Evolutionary conservation across 2,797 vertebrate species (phyloP).

Genomic region (Gallinago stenura): DNA sequence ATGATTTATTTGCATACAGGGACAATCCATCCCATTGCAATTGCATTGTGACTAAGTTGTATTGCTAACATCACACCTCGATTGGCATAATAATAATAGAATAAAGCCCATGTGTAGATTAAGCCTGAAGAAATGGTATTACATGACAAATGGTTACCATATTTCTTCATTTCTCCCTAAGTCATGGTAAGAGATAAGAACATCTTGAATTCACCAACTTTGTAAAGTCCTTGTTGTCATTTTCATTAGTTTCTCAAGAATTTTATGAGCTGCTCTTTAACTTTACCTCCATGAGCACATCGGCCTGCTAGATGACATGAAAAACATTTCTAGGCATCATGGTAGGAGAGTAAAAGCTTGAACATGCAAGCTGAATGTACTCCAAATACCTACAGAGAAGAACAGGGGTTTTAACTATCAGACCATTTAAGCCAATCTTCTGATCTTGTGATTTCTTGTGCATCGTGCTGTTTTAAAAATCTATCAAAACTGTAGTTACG

Average conservation of each 20-base stretch:
- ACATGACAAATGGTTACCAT: fast-evolving
- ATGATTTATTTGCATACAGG: not conserved
- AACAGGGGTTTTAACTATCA: not conserved
- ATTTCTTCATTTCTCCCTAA: not conserved
- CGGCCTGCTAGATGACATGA: fast-evolving
- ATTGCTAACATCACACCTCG: not conserved
- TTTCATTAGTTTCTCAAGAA: not conserved
- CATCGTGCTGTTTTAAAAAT: not conserved
- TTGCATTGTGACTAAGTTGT: not conserved
- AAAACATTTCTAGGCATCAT: not conserved
- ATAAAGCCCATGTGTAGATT: not conserved
- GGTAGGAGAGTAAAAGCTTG: not conserved
- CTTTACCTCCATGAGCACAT: not conserved
- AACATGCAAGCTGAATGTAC: not conserved
- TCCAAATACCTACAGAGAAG: not conserved
- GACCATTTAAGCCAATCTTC: not conserved
- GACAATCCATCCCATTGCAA: not conserved
- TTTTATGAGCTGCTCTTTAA: not conserved
- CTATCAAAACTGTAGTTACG: not conserved
- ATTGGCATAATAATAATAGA: not conserved
- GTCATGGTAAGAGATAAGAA: not conserved
- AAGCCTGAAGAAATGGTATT: not conserved
- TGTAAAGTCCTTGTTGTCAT: not conserved
- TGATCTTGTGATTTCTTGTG: not conserved
- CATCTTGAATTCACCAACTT: not conserved